phyloP scores from a whole-genome alignment of 2,888 invertebrate genomes.

The Agapetus fuscipes region DNA sequence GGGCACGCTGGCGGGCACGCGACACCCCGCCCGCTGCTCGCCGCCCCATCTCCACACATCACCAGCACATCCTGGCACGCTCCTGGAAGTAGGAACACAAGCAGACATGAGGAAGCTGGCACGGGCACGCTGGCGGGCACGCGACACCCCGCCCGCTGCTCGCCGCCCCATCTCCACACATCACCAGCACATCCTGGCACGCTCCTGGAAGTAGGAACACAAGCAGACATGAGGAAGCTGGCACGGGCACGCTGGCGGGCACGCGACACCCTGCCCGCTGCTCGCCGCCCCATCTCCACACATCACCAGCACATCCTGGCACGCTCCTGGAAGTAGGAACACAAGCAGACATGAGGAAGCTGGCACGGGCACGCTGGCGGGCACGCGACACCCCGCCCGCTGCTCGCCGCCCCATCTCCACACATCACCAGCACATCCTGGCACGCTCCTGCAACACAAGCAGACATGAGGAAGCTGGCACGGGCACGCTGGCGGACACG shows the following conservation, averaged over 20 bases:
- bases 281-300: constrained; percentile 31
- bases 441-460: no score
- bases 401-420: constrained; percentile 31
- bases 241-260: constrained; percentile 74
- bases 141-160: constrained; percentile 41
- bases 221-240: constrained; percentile 87
- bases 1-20: constrained; percentile 67
- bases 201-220: no score
- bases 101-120: constrained; percentile 88
- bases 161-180: constrained; percentile 31
- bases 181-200: constrained; percentile 22
- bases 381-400: constrained; percentile 44
- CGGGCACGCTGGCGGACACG: constrained; percentile 70
- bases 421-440: constrained; percentile 27
- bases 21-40: constrained; percentile 38
- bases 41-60: constrained; percentile 31
- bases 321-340: no score
- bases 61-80: constrained; percentile 9
- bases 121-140: constrained; percentile 69
- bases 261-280: constrained; percentile 41
- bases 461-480: constrained; percentile 85
- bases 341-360: constrained; percentile 86
- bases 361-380: constrained; percentile 77
- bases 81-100: no score
- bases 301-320: constrained; percentile 26